Conservation (phyloP, 1,140 invertebrate genomes). For the Neelides sp. region DNA sequence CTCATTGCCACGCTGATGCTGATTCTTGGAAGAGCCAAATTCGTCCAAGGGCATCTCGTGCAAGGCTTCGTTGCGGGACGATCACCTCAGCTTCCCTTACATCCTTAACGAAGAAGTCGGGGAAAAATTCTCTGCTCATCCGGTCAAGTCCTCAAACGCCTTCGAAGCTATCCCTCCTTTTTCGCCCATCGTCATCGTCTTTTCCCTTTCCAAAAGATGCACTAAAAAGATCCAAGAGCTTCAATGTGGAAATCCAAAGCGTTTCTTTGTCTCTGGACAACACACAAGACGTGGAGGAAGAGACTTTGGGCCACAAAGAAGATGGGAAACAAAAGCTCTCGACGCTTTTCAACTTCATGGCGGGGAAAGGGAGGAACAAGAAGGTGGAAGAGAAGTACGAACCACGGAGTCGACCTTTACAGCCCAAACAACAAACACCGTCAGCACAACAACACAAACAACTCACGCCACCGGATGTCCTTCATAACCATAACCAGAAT, state of each 20-base stretch:
- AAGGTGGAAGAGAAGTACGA: neutral
- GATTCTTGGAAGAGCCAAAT: conserved; percentile 32
- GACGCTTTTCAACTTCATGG: conserved; percentile 30
- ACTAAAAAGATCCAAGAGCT: conserved; percentile 27
- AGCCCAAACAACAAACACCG: neutral
- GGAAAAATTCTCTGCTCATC: conserved; percentile 23
- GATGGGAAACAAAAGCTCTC: conserved; percentile 28
- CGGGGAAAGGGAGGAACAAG: conserved; percentile 10
- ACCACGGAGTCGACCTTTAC: neutral
- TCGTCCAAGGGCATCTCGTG: conserved; percentile 9
- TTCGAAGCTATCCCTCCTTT: conserved; percentile 29
- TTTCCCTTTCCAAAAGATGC: conserved; percentile 21
- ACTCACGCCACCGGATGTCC: neutral
- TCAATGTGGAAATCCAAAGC: conserved; percentile 30
- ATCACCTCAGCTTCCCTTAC: conserved; percentile 9
- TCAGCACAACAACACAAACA: neutral
- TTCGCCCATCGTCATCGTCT: conserved; percentile 20
- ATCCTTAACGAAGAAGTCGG: conserved; percentile 11
- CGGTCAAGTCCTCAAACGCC: conserved; percentile 21
- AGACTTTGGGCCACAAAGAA: no score
- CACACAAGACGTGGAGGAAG: conserved; percentile 28
- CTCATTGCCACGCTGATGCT: conserved; percentile 25
- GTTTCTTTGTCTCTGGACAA: conserved; percentile 26
- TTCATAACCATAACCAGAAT: conserved; percentile 15
- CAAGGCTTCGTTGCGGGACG: conserved; percentile 12